phyloP scores from a whole-genome alignment of 2,113 vertebrate genomes.

The Mastomys coucha region DNA sequence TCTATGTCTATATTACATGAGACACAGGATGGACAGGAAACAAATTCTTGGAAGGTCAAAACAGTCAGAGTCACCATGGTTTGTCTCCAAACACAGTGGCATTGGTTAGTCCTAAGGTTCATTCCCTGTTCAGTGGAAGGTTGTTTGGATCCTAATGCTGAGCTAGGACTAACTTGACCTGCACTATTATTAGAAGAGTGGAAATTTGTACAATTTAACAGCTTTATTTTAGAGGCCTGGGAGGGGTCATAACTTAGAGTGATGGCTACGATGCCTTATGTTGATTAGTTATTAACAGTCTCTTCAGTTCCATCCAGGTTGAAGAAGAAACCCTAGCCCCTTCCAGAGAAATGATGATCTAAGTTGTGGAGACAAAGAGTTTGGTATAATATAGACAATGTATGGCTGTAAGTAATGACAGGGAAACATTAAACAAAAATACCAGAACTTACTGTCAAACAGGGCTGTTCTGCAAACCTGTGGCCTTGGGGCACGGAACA shows the following conservation, averaged over 20 bases:
- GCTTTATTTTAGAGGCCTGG: slow-evolving; percentile 27
- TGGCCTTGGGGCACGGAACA: slow-evolving; percentile 29
- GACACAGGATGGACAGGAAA: slow-evolving; percentile 63
- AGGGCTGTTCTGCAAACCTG: not conserved
- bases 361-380: slow-evolving; percentile 52
- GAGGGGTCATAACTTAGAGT: not conserved
- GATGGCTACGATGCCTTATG: slow-evolving; percentile 48
- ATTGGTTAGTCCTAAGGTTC: not conserved
- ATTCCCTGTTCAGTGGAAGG: not conserved
- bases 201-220: slow-evolving; percentile 52
- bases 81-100: not conserved
- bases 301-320: not conserved
- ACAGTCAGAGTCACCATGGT: not conserved
- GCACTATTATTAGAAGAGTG: slow-evolving; percentile 28
- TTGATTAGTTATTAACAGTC: slow-evolving; percentile 5
- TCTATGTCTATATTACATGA: slow-evolving; percentile 52
- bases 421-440: slow-evolving; percentile 48
- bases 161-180: not conserved
- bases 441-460: slow-evolving; percentile 38
- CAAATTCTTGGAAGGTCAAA: slow-evolving; percentile 74
- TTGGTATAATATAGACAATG: slow-evolving; percentile 41
- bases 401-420: slow-evolving; percentile 27
- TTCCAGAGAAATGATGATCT: not conserved
- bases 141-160: slow-evolving; percentile 12
- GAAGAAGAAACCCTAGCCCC: slow-evolving; percentile 49